phyloP scores from a whole-genome alignment of 2,888 invertebrate genomes.

The Drosophila gaucha region DNA sequence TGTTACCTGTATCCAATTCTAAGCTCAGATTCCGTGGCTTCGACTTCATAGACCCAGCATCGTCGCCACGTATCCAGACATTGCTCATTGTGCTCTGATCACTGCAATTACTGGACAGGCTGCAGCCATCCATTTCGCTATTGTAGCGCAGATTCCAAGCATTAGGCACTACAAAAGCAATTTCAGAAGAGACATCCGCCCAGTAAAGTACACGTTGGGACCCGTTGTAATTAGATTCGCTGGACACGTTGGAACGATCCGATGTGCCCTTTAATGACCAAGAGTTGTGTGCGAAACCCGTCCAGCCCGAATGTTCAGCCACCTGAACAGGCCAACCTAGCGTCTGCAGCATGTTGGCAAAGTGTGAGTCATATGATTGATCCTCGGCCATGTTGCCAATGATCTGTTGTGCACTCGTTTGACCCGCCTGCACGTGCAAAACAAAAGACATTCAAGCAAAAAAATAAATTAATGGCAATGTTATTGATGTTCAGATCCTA shows the following conservation, averaged over 20 bases:
- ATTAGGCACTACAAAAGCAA: conserved; percentile 96
- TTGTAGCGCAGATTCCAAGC: conserved; percentile 85
- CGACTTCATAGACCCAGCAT: conserved; percentile 49
- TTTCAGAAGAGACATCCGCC: conserved; percentile 97
- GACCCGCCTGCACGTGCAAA: conserved; percentile 87
- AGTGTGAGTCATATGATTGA: conserved; percentile 85
- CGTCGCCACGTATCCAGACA: conserved; percentile 75
- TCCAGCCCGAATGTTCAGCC: conserved; percentile 96
- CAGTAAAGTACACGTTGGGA: conserved; percentile 95
- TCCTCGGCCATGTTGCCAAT: conserved; percentile 86
- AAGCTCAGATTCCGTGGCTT: conserved; percentile 89
- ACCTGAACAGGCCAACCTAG: conserved; percentile 96
- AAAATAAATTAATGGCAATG: background rate
- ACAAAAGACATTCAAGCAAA: background rate
- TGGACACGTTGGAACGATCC: conserved; percentile 79
- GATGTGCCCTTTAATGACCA: conserved; percentile 87
- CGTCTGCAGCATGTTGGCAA: conserved; percentile 88
- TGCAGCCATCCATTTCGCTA: conserved; percentile 77
- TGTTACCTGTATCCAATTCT: conserved; percentile 86
- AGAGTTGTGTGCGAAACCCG: conserved; percentile 94
- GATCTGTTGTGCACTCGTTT: conserved; percentile 91
- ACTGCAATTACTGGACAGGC: conserved; percentile 76
- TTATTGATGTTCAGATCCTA: background rate
- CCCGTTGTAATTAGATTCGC: conserved; percentile 92
- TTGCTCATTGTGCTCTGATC: conserved; percentile 69